Conservation (phyloP, 2,113 vertebrate genomes). For the Numenius arquata region DNA sequence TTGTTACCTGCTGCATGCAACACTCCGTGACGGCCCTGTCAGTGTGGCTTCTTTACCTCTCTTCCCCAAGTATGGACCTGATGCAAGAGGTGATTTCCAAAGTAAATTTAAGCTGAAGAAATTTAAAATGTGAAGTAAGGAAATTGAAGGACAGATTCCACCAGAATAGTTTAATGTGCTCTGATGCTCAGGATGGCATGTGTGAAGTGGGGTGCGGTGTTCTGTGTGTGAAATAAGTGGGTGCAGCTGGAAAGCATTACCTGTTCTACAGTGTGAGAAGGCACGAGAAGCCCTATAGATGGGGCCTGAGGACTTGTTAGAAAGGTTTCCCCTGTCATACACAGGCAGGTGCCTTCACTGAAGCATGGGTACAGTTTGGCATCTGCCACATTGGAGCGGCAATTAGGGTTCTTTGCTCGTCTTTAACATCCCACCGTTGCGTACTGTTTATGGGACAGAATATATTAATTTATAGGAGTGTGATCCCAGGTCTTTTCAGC, state of each 20-base stretch:
- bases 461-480: neutral
- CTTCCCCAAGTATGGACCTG: no score
- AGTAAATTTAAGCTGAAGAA: no score
- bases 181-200: no score
- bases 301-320: neutral
- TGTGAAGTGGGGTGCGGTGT: no score
- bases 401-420: neutral
- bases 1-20: no score
- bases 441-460: neutral
- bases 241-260: neutral
- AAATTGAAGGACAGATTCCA: no score
- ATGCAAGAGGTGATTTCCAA: no score
- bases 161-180: no score
- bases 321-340: fast-evolving
- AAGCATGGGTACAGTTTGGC: neutral
- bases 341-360: neutral
- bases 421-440: neutral
- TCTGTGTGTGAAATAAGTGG: no score
- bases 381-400: fast-evolving
- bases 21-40: no score
- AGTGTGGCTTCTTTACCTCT: no score
- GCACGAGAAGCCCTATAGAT: neutral
- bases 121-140: no score
- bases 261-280: neutral
- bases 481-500: neutral